These are phyloP conservation scores for Chionis minor DNA, from an alignment of 2,113 vertebrate genomes.

Conservation along the genomic window DNA sequence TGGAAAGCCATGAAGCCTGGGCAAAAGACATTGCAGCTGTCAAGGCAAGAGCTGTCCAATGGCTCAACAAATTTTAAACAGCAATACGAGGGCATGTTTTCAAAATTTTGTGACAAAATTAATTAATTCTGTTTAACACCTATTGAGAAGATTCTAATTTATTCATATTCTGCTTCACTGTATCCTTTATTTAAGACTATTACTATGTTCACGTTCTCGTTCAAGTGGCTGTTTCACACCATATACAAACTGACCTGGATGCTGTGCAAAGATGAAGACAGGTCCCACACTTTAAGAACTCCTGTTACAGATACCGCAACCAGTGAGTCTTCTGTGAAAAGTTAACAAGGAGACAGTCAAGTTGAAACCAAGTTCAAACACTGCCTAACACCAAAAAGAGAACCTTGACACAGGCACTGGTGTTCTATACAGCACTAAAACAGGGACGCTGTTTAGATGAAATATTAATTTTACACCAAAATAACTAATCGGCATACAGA, in stretches of 20 bases:
- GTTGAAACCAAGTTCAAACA: background rate
- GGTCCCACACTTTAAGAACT: conserved; percentile 78
- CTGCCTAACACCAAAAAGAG: background rate
- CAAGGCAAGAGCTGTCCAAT: background rate
- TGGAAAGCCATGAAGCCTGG: background rate
- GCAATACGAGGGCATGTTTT: rapidly evolving
- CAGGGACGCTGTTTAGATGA: background rate
- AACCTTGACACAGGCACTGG: background rate
- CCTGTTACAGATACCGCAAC: conserved; percentile 75
- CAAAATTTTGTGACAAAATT: background rate
- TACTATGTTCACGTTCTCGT: background rate
- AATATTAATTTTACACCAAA: background rate
- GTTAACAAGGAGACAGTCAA: background rate
- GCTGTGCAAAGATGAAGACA: conserved; percentile 75
- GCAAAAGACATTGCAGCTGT: background rate
- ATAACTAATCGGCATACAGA: background rate
- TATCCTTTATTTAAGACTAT: background rate
- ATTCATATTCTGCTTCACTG: background rate
- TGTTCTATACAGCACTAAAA: background rate
- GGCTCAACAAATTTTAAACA: background rate
- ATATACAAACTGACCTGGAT: conserved; percentile 74
- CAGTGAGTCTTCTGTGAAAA: conserved; percentile 77
- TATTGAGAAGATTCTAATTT: background rate
- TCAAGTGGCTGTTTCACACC: background rate
- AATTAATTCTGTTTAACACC: background rate